Evolutionary conservation across 2,113 vertebrate species (phyloP), one percentile per base, ranked within the genome.

Genomic region (Antechinus flavipes): DNA sequence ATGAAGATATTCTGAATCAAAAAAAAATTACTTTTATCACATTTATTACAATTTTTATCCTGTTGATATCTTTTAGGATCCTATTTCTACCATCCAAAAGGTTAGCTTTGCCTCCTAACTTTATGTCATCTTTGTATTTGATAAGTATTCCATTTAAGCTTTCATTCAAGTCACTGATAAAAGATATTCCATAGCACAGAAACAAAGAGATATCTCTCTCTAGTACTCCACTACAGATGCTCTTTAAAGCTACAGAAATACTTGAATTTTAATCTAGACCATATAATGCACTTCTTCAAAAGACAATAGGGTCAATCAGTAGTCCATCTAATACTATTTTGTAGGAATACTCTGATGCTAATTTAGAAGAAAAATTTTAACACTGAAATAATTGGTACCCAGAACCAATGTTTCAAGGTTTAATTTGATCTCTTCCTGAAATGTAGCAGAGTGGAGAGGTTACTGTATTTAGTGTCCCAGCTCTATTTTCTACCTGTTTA

Each of bases 321-420:
- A 95, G 76, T 91, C 46, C 11, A 96, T 53, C 30, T 94, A 30
- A 94, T 95, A n/a, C 52, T 91, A 46, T 8, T 53, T 25, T 90
- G 27, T 22, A 95, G 10, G 46, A 11, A 92, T 52, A 1, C 10
- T n/a, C 35, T 56, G 50, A 61, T 30, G 19, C 11, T 92, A 93
- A 90, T 54, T 12, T 92, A 42, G 25, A 14, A 90, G 16, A 92
- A 94, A 95, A 95, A 91, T 8, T 84, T 5, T 1, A 91, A 25
- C 11, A 90, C 0, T 89, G 49, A 95, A 91, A n/a, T 76, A 42
- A 89, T 91, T 52, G 90, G 50, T 95, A 91, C 56, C 56, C 92
- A 96, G 92, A 97, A 94, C 12, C 24, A 2, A 94, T 58, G 96
- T 96, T 96, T 11, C 19, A 91, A 56, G 95, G 91, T 93, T 76